Evolutionary conservation across 2,888 invertebrate species (phyloP).

Genomic region (Drosophila subquinaria): DNA sequence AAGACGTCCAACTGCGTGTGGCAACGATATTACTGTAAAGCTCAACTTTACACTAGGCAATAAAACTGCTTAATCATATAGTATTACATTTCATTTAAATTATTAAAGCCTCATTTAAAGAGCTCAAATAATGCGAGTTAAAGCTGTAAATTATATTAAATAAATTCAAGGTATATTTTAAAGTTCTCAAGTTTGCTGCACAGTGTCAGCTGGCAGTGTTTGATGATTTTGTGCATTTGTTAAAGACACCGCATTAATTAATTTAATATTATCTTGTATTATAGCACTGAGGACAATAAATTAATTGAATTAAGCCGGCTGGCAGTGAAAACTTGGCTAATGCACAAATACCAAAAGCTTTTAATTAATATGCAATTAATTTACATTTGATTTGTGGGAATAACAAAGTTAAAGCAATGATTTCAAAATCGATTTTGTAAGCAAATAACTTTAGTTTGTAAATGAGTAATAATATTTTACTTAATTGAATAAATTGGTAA

Average conservation of each 20-base stretch:
- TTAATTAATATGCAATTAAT: slow-evolving; percentile 39
- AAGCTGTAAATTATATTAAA: neutral
- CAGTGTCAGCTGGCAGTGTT: slow-evolving; percentile 8
- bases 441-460: neutral
- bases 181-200: neutral
- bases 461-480: neutral
- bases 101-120: neutral
- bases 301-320: slow-evolving; percentile 58
- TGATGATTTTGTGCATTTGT: slow-evolving; percentile 2
- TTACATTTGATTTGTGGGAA: slow-evolving; percentile 28
- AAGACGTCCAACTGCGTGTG: slow-evolving; percentile 42
- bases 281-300: slow-evolving; percentile 39
- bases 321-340: slow-evolving; percentile 40
- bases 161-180: neutral
- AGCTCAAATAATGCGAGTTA: too few species aligned
- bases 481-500: neutral
- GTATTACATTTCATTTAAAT: neutral
- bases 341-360: slow-evolving; percentile 23
- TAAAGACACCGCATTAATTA: slow-evolving; percentile 61
- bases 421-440: neutral
- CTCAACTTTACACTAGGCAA: slow-evolving; percentile 46
- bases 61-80: slow-evolving; percentile 8
- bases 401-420: slow-evolving; percentile 4
- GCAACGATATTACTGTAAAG: slow-evolving; percentile 1
- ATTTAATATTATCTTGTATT: slow-evolving; percentile 53